A percentile compares a stretch with the other conserved stretches of the same genome.
phyloP scores from a whole-genome alignment of 2,888 invertebrate species.

The Psylliodes chrysocephalus region DNA sequence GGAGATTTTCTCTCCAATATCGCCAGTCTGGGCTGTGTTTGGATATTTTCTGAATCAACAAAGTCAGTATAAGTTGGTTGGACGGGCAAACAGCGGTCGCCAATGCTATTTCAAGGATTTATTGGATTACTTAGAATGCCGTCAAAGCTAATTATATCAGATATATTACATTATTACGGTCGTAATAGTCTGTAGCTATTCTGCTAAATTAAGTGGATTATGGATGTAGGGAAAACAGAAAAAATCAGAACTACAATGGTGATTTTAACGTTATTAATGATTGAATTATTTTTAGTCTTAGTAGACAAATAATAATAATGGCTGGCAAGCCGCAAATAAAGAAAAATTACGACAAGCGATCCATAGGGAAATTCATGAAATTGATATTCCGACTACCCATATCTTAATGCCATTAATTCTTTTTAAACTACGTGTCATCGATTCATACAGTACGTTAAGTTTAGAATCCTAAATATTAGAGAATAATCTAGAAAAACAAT shows the following conservation, averaged over 20 bases:
- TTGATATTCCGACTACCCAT: too few species aligned
- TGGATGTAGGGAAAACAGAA: neutral
- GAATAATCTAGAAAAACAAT: too few species aligned
- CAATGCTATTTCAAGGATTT: constrained; percentile 9
- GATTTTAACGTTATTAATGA: too few species aligned
- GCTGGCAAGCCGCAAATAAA: too few species aligned
- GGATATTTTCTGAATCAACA: constrained; percentile 1
- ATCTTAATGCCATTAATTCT: too few species aligned
- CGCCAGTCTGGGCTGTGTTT: neutral
- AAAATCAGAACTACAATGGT: neutral
- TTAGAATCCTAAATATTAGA: too few species aligned
- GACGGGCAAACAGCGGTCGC: neutral
- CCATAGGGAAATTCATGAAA: too few species aligned
- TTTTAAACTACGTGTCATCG: too few species aligned
- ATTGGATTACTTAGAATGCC: constrained; percentile 10
- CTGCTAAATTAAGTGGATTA: neutral
- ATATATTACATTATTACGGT: constrained; percentile 9
- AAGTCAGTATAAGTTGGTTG: neutral
- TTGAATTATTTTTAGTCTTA: too few species aligned
- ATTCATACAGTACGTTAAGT: too few species aligned
- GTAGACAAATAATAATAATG: too few species aligned
- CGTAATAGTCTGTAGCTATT: neutral
- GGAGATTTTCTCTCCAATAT: neutral
- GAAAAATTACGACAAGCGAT: too few species aligned
- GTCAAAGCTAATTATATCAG: constrained; percentile 5